These are phyloP conservation scores for Tribolium castaneum DNA, from an alignment of 1,140 invertebrate species.

Conservation along the genomic window DNA sequence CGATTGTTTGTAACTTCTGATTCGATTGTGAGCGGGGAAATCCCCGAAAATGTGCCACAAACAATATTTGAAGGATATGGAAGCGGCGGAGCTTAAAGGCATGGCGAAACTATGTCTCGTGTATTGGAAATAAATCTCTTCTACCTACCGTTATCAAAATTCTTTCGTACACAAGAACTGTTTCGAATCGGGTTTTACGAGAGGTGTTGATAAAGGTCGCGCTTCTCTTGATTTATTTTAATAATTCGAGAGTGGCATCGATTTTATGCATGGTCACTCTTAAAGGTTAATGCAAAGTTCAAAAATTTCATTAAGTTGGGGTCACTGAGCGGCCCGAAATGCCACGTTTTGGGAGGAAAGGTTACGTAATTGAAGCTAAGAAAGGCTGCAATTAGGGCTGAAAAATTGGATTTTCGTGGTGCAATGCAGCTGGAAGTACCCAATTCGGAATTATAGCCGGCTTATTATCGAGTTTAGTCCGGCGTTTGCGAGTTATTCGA, in stretches of 20 bases:
- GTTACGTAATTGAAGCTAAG: constrained; percentile 14
- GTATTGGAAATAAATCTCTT: constrained; percentile 16
- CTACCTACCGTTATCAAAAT: constrained; percentile 14
- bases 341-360: constrained; percentile 35
- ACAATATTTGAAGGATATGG: not conserved
- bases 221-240: not conserved
- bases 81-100: not conserved
- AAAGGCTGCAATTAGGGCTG: not conserved
- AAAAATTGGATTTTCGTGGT: not conserved
- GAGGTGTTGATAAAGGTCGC: not conserved
- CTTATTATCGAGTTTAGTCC: constrained; percentile 45
- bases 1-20: constrained; percentile 21
- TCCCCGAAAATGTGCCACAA: too few species aligned
- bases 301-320: constrained; percentile 32
- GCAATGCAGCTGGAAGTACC: not conserved
- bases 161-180: not conserved
- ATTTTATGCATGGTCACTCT: constrained; percentile 12
- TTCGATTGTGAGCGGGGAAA: not conserved
- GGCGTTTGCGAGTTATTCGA: constrained; percentile 51
- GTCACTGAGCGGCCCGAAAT: constrained; percentile 1
- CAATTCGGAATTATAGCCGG: not conserved
- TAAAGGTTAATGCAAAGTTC: constrained; percentile 26
- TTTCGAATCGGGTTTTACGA: not conserved
- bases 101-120: not conserved
- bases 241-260: not conserved